Percentiles rank a stretch among this genome's conserved stretches.
phyloP scores from a whole-genome alignment of 2,113 vertebrate genomes.

The Bujurquina vittata region DNA sequence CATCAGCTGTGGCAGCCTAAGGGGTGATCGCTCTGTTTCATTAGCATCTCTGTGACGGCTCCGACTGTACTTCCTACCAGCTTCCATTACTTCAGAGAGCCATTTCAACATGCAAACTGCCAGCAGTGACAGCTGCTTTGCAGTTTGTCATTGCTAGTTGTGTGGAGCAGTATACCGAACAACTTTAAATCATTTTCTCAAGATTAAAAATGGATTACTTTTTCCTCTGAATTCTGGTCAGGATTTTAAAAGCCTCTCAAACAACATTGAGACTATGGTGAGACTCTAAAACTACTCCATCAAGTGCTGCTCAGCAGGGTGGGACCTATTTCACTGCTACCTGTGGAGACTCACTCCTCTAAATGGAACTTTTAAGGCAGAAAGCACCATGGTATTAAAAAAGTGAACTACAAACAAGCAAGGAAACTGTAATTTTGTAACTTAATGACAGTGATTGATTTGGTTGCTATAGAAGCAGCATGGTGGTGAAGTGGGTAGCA shows the following conservation, averaged over 20 bases:
- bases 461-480: too few relatives aligned
- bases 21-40: constrained; percentile 17
- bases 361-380: background rate
- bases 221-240: constrained; percentile 11
- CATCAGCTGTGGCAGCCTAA: constrained; percentile 20
- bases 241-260: constrained; percentile 10
- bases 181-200: constrained; percentile 11
- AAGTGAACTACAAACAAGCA: background rate
- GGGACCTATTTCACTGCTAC: background rate
- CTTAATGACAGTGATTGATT: too few relatives aligned
- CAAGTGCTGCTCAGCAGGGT: background rate
- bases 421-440: background rate
- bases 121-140: constrained; percentile 29
- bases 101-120: constrained; percentile 22
- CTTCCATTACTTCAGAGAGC: constrained; percentile 28
- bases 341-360: background rate
- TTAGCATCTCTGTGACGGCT: constrained; percentile 17
- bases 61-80: background rate
- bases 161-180: background rate
- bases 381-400: background rate
- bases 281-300: background rate
- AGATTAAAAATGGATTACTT: constrained; percentile 19
- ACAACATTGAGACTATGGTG: background rate
- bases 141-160: constrained; percentile 13
- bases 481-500: too few relatives aligned